A percentile compares a stretch with the other conserved stretches of the same genome.
phyloP scores from a whole-genome alignment of 1,140 invertebrate genomes.

The Drosophila orosa region DNA sequence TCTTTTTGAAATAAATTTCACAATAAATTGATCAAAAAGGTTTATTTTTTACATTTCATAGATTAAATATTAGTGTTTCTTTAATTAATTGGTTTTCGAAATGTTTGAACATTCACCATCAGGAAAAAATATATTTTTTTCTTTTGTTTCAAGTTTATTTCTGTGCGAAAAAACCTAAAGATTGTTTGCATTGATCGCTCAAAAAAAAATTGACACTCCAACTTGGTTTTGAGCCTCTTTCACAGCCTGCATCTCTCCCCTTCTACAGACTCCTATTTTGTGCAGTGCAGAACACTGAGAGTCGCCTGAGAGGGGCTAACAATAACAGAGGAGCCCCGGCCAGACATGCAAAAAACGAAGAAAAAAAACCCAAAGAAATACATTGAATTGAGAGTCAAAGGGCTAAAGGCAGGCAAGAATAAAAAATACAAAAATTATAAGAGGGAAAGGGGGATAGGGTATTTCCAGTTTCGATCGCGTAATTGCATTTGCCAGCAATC shows the following conservation, averaged over 20 bases:
- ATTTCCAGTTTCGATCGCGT: slow-evolving; percentile 39
- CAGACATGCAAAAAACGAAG: slow-evolving; percentile 69
- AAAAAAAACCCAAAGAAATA: slow-evolving; percentile 36
- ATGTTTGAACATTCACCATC: no score
- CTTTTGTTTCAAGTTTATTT: slow-evolving; percentile 58
- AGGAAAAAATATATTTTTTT: no score
- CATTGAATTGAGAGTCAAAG: slow-evolving; percentile 47
- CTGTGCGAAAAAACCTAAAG: slow-evolving; percentile 17
- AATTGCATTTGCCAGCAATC: slow-evolving; percentile 65
- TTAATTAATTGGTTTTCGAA: no score
- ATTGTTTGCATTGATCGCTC: slow-evolving; percentile 50
- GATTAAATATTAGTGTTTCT: no score
- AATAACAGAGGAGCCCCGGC: slow-evolving; percentile 22
- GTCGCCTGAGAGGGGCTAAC: slow-evolving; percentile 10
- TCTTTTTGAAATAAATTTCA: neutral
- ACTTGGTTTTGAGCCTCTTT: slow-evolving; percentile 35
- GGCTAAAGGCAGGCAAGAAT: slow-evolving; percentile 20
- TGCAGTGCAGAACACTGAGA: slow-evolving; percentile 30
- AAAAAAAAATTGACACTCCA: slow-evolving; percentile 71
- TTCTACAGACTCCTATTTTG: slow-evolving; percentile 53
- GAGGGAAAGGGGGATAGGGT: neutral
- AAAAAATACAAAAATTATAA: neutral
- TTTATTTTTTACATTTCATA: no score
- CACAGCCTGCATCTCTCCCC: slow-evolving; percentile 4
- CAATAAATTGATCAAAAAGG: no score